Base-by-base conservation (phyloP, 2,888 invertebrate species). In the Allacma fusca region DNA sequence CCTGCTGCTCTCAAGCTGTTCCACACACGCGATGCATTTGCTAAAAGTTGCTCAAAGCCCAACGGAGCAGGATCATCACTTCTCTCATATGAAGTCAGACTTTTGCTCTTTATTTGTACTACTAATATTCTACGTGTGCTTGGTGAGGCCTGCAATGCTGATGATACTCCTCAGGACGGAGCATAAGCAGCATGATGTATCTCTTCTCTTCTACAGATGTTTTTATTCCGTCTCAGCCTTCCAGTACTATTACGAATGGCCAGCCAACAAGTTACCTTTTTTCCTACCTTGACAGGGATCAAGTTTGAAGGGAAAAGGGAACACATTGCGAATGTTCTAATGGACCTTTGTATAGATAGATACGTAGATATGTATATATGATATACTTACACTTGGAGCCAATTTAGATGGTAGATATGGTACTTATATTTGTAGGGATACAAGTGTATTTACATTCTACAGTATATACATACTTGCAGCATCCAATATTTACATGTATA, bases 1-100 rank as follows among this genome's bases (percentile, higher is more conserved):
- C 62, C 62, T 26, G 62, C 62, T 62, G 62, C 26, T 62, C 62
- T 62, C 62, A 62, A 62, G 62, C 62, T 62, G 62, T 62, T 62
- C 62, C 62, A 62, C 2, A 62, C 62, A 62, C 62, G 62, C 62
- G 62, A 62, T 62, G 24, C 62, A 26, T 62, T 24, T n/a, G 62
- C 62, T 34, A 62, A 62, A 62, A 62, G 62, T 62, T 62, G 62
- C 23, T 62, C 13, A 50, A 2, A 1, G 16, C 50, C 5, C n/a
- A 13, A n/a, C 19, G 16, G 19, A 50, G 50, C 50, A 50, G 19
- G 50, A 50, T 50, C 50, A 50, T 50, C 50, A 50, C 50, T 50
- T 50, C 16, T 34, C 34, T 9, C 4, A 34, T 34, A 34, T 34
- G 34, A 34, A 34, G 50, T n/a, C 19, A 50, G 19, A 16, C 2